A percentile compares a stretch with the other conserved stretches of the same genome.
Evolutionary conservation across 2,888 invertebrate species (phyloP).

Genomic region (Apoda limacodes): DNA sequence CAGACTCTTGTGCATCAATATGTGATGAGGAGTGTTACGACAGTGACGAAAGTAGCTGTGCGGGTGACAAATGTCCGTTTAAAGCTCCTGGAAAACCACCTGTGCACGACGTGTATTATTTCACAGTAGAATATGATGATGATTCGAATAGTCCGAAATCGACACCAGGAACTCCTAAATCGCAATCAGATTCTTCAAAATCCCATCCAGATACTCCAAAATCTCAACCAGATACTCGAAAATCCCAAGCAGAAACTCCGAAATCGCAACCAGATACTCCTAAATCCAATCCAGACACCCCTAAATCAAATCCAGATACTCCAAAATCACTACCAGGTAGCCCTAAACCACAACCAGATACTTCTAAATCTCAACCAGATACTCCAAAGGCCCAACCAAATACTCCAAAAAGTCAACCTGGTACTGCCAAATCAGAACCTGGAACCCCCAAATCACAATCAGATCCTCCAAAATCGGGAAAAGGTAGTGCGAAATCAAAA

Average conservation of each 20-base stretch:
- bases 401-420: too few species aligned
- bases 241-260: too few species aligned
- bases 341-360: conserved; percentile 19
- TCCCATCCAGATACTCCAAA: conserved; percentile 18
- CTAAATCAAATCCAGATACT: too few species aligned
- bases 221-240: too few species aligned
- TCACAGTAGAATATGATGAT: conserved; percentile 48
- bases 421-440: too few species aligned
- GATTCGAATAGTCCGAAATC: too few species aligned
- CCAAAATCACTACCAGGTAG: too few species aligned
- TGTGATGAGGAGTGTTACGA: conserved; percentile 41
- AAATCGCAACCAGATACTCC: too few species aligned
- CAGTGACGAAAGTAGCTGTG: conserved; percentile 34
- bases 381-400: too few species aligned
- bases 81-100: conserved; percentile 21
- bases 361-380: conserved; percentile 20
- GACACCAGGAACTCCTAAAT: too few species aligned
- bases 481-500: too few species aligned
- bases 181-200: conserved; percentile 18
- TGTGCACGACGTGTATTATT: conserved; percentile 50
- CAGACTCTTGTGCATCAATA: conserved; percentile 30
- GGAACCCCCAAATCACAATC: conserved; percentile 18
- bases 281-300: too few species aligned
- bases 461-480: conserved; percentile 8
- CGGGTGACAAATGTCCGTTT: conserved; percentile 38